These are phyloP conservation scores for Trachelus stipa DNA, from an alignment of 2,888 invertebrate species.

Conservation along the genomic window DNA sequence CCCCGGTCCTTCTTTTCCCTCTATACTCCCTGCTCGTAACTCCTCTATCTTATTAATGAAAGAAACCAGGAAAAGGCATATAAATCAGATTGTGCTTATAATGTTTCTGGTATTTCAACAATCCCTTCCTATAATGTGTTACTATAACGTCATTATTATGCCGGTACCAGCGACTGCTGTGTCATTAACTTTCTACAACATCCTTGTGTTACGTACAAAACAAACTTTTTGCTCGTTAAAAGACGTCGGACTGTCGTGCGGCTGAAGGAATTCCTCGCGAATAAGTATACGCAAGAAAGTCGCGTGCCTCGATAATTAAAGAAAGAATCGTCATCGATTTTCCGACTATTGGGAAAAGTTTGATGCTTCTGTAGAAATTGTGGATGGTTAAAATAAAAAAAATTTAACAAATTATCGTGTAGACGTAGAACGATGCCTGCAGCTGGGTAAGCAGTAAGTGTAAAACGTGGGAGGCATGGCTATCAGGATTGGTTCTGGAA, in stretches of 20 bases:
- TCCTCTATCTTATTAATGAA: not conserved
- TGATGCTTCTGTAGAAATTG: not conserved
- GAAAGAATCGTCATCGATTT: not conserved
- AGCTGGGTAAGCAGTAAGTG: not conserved
- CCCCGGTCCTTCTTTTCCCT: not conserved
- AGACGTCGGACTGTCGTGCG: not conserved
- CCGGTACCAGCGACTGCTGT: not conserved
- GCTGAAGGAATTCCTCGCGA: not conserved
- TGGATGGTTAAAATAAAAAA: not conserved
- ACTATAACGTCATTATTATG: not conserved
- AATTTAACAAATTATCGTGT: not conserved
- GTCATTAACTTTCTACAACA: not conserved
- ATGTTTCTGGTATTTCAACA: not conserved
- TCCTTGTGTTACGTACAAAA: not conserved
- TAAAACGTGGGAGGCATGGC: not conserved
- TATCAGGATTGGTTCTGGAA: not conserved
- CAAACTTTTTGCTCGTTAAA: not conserved
- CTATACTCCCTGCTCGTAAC: not conserved
- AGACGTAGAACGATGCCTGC: not conserved
- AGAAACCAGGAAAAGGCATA: not conserved
- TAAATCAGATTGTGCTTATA: not conserved
- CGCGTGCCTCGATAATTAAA: not conserved
- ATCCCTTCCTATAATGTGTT: not conserved
- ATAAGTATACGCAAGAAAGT: not conserved
- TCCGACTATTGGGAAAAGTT: not conserved